phyloP scores from a whole-genome alignment of 2,888 invertebrate species.

The Apocheima hispidaria region DNA sequence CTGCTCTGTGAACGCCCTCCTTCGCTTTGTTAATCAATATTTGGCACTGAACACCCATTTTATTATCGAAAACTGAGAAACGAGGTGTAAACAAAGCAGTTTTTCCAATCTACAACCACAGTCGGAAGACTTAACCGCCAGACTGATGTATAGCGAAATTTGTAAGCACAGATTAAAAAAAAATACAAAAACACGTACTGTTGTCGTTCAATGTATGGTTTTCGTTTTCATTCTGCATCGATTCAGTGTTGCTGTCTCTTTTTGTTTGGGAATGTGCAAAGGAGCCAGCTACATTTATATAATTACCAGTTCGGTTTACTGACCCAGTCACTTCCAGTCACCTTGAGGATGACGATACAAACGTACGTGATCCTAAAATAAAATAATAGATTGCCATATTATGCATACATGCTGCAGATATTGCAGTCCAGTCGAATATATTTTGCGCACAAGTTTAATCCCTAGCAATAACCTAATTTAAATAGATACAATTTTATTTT shows the following conservation, averaged over 20 bases:
- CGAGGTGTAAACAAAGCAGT: slow-evolving; percentile 6
- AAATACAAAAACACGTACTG: background rate
- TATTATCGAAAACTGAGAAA: background rate
- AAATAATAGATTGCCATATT: background rate
- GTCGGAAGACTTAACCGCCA: background rate
- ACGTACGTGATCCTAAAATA: background rate
- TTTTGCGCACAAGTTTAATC: background rate
- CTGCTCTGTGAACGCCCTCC: slow-evolving; percentile 33
- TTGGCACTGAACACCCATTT: slow-evolving; percentile 42
- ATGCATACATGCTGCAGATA: background rate
- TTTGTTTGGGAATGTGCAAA: slow-evolving; percentile 9
- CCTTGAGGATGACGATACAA: slow-evolving; percentile 17
- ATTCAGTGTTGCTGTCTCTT: slow-evolving; percentile 1
- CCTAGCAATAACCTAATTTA: background rate
- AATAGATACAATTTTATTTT: background rate
- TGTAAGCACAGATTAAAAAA: background rate
- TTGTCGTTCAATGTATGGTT: slow-evolving; percentile 5
- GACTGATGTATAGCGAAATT: background rate
- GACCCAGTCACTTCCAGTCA: slow-evolving; percentile 13
- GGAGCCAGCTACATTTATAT: background rate
- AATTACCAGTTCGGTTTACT: background rate
- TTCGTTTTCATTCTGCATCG: background rate
- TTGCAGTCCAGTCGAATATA: background rate
- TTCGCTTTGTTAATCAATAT: slow-evolving; percentile 29
- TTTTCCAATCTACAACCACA: background rate